Evolutionary conservation across 2,888 invertebrate species (phyloP), one percentile per base, ranked within the genome.

Genomic region (Heliconius sara): DNA sequence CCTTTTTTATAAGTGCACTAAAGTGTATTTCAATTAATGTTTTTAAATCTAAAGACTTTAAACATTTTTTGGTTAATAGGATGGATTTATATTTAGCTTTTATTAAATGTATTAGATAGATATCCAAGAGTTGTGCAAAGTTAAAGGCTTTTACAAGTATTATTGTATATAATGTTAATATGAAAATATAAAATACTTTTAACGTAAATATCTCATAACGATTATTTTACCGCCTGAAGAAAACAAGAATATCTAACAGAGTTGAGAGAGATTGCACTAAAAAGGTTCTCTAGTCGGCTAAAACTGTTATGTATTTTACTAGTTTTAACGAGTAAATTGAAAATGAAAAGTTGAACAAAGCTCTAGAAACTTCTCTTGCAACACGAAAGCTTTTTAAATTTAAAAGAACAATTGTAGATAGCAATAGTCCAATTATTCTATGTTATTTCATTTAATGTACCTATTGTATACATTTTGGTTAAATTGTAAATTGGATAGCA

Each of bases 361-460:
- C 25, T 13, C 43, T 25, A 70, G 25, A 13, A n/a, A 39, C 3
- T 70, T 70, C 43, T 43, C 43, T 43, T 43, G 34, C 7, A 60
- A 73, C 34, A 60, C 22, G 13, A 60, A 73, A 73, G 73, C 34
- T 43, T 73, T 73, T 60, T 34, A 60, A 73, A 73, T 30, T n/a
- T 34, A 73, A 73, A 60, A 34, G 52, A 72, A 30, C 22, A 57
- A 30, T 57, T 52, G 19, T 30, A 30, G 27, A 52, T 72, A 30
- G 16, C 13, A 60, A 13, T 27, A 19, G 30, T n/a, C 12, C 4
- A 9, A 72, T 72, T 52, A 12, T 52, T 72, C 52, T 71, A 47
- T 25, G 22, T 12, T 2, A 22, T 72, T 72, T 52, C 30, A 22
- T 27, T 72, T 57, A 22, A 72, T 72, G 27, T 57, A 30, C 22